Evolutionary conservation across 2,113 vertebrate species (phyloP), one percentile per base, ranked within the genome.

Genomic region (Dendrocopos noguchii): DNA sequence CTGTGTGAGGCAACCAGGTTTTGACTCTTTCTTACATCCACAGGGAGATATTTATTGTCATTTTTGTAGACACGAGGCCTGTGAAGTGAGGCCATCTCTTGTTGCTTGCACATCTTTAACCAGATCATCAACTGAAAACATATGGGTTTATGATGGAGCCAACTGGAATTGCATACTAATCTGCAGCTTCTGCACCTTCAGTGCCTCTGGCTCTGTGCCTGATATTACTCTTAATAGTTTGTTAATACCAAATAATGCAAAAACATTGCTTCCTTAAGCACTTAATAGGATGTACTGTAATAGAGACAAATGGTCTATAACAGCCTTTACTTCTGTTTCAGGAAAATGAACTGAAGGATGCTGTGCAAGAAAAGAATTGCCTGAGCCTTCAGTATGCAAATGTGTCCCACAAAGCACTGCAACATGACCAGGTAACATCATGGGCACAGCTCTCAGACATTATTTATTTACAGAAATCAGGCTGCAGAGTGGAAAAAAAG

Each of bases 311-410:
- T 31, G 50, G 31, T 59, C 44, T 71, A 4, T 93, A n/a, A 84
- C 65, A 1, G 24, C 24, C 14, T 71, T 60, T 66, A 4, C 61
- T 87, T 90, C 15, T 67, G 42, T 91, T 92, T 31, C 74, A 99
- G 99, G 98, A 98, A 95, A 95, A 98, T 98, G 98, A 98, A 95
- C 97, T 98, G 95, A 98, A 98, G 95, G 97, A 98, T 97, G 98
- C 97, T 61, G 94, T 96, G 80, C 97, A 97, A 79, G 98, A 98
- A 89, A 97, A 97, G 88, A 96, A 85, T 53, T 94, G 95, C 93
- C 95, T 98, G 97, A 98, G 97, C 94, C 95, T 96, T 74, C 98
- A 97, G 61, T 94, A 98, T 95, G 98, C 98, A 66, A 97, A 88
- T 93, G 96, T 91, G 80, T 97, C 96, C 81, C 89, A 96, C 88